A percentile compares a stretch with the other conserved stretches of the same genome.
phyloP scores from a whole-genome alignment of 2,113 vertebrate genomes.

The Pica pica region DNA sequence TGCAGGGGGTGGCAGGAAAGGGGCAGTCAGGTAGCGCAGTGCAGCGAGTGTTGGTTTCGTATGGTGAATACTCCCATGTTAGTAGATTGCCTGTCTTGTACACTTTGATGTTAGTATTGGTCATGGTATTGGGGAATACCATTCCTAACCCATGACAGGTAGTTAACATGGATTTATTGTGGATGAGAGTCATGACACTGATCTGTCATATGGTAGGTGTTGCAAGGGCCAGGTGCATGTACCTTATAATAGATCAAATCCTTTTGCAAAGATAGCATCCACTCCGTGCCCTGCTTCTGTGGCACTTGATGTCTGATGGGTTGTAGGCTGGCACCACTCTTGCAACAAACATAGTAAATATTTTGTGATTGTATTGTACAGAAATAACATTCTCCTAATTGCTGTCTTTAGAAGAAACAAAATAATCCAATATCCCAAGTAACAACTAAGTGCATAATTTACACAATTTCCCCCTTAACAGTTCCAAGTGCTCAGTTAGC shows the following conservation, averaged over 20 bases:
- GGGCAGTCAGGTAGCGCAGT: fast-evolving
- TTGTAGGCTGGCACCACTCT: not conserved
- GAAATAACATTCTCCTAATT: not conserved
- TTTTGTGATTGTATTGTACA: not conserved
- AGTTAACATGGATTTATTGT: not conserved
- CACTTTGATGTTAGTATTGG: not conserved
- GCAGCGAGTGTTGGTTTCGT: fast-evolving
- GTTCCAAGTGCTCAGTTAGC: not conserved
- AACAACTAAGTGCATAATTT: not conserved
- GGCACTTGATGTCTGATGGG: too few species aligned
- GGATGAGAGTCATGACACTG: not conserved
- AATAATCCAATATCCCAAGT: not conserved
- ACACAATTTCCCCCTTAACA: not conserved
- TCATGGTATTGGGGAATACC: not conserved
- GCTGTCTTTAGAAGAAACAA: not conserved
- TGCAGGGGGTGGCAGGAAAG: not conserved
- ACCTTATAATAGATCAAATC: fast-evolving
- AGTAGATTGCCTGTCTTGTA: not conserved
- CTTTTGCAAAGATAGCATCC: not conserved
- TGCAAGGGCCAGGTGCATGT: not conserved
- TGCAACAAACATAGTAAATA: not conserved
- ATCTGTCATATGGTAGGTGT: fast-evolving
- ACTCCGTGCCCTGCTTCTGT: fast-evolving
- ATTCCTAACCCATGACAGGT: not conserved
- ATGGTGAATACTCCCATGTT: not conserved